Conservation (phyloP, 2,113 vertebrate genomes). For the Rhabdomys dilectus region DNA sequence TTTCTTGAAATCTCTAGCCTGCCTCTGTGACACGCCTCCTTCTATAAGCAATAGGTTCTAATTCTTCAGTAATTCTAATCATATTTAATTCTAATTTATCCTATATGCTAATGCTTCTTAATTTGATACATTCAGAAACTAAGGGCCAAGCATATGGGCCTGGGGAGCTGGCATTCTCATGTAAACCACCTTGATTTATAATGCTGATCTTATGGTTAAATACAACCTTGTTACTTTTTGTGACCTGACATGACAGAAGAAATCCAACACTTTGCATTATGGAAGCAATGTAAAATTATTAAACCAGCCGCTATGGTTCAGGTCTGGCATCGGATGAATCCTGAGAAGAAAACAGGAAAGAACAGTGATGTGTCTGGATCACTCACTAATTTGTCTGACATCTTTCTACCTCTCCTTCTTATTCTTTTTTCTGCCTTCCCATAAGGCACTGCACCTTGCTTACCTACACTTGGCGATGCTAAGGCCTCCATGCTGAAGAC, state of each 20-base stretch:
- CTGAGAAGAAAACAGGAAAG: neutral
- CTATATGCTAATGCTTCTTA: too few species aligned
- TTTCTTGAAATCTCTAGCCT: neutral
- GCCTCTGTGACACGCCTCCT: neutral
- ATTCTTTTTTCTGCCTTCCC: neutral
- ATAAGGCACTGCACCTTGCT: neutral
- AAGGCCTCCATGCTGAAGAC: neutral
- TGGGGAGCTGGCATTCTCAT: too few species aligned
- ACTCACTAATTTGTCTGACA: neutral
- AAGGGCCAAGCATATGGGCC: neutral
- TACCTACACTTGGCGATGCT: neutral
- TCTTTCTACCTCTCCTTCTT: neutral
- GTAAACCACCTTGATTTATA: neutral
- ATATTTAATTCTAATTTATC: neutral
- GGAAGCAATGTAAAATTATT: neutral
- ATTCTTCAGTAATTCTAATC: neutral
- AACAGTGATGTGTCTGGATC: neutral
- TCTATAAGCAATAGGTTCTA: neutral
- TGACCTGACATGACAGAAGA: neutral
- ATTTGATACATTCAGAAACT: neutral
- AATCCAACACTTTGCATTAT: neutral
- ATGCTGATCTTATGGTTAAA: neutral
- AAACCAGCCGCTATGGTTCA: neutral
- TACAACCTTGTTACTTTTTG: neutral
- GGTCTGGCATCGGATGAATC: constrained; percentile 11